Evolutionary conservation across 2,797 vertebrate species (phyloP), one percentile per base, ranked within the genome.

Genomic region (Simalia tracyae): DNA sequence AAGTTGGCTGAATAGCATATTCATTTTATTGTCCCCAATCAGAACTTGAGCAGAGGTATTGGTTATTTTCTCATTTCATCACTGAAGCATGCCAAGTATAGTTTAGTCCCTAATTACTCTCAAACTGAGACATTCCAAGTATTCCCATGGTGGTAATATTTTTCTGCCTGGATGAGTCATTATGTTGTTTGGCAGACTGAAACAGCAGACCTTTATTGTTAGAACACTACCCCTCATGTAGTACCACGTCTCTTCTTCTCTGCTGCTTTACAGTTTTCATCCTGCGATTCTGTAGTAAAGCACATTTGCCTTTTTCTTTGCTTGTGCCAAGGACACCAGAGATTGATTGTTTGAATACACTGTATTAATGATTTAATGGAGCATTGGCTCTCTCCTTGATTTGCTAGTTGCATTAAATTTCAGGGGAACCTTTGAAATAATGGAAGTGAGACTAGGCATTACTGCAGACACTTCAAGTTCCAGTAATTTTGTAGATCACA

Each of bases 71-170:
- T 97, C 97, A 97, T 98, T 97, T 97, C 96, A 97, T 97, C 97
- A 97, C 97, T 97, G 97, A 98, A 98, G 98, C 98, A 97, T 98
- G 98, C 98, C 98, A 97, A 81, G 97, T 98, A 98, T 98, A 98
- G 98, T 98, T 98, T 98, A 98, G 98, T 98, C 98, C 97, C 98
- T 99, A 99, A 99, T 99, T 99, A 99, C 98, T 98, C 98, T 98
- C 97, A 98, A 97, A 96, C 98, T 97, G 98, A 98, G 98, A 98
- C 95, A 96, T 98, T 98, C 98, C 98, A 98, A 98, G 98, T 98
- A 98, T 98, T 99, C 98, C 99, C 98, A 98, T 96, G 98, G 98
- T 98, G 97, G 98, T 98, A 98, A 98, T 99, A 98, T 98, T 98
- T 98, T 98, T 98, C 98, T 98, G 98, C 98, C 98, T 98, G 98